Evolutionary conservation across 2,888 invertebrate genomes (phyloP).

Genomic region (Anodontia alba): DNA sequence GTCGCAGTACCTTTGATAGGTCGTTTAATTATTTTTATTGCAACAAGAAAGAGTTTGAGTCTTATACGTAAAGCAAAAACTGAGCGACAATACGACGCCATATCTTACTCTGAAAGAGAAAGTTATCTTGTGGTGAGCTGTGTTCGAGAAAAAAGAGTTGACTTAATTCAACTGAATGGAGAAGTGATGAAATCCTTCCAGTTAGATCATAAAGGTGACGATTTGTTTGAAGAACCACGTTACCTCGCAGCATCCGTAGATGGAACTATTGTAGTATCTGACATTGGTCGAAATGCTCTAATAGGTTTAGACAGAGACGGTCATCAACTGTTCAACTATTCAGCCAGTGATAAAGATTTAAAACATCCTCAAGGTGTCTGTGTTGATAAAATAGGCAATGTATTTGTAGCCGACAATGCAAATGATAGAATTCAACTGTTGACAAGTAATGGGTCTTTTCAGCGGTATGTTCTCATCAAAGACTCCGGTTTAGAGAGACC

Average conservation of each 20-base stretch:
- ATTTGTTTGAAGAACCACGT: constrained; percentile 70
- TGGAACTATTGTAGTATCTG: constrained; percentile 72
- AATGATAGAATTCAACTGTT: constrained; percentile 74
- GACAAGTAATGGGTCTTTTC: constrained; percentile 73
- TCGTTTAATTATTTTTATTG: constrained; percentile 71
- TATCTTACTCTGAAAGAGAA: constrained; percentile 63
- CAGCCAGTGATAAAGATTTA: constrained; percentile 63
- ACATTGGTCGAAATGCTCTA: constrained; percentile 65
- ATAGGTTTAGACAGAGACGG: constrained; percentile 70
- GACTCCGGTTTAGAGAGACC: constrained; percentile 74
- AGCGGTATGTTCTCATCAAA: constrained; percentile 71
- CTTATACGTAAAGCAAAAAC: constrained; percentile 72
- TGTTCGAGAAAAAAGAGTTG: constrained; percentile 68
- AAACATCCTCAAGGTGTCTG: constrained; percentile 75
- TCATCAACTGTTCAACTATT: constrained; percentile 64
- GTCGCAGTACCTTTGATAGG: constrained; percentile 76
- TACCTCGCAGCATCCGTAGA: constrained; percentile 72
- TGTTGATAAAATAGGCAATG: constrained; percentile 74
- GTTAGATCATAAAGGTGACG: constrained; percentile 51
- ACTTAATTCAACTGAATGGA: constrained; percentile 71
- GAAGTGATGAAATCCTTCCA: constrained; percentile 67
- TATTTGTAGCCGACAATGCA: constrained; percentile 75
- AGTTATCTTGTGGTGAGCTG: constrained; percentile 70
- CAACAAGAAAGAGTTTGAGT: constrained; percentile 64
- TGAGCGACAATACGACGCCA: constrained; percentile 75